A percentile compares a stretch with the other conserved stretches of the same genome.
phyloP scores from a whole-genome alignment of 2,888 invertebrate species.

The Tetheella fluctuosa region DNA sequence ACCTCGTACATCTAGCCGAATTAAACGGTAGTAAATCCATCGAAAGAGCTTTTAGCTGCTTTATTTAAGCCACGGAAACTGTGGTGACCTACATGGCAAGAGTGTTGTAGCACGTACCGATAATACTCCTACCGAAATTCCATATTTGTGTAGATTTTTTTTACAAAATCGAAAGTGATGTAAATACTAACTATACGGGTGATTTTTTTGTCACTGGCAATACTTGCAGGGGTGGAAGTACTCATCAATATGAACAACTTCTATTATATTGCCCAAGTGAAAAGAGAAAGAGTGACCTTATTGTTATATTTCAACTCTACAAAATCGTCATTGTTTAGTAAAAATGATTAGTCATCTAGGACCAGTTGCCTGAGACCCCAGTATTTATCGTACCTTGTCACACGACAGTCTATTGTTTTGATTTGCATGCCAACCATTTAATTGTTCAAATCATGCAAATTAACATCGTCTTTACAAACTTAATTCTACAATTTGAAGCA shows the following conservation, averaged over 20 bases:
- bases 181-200: too few relatives aligned
- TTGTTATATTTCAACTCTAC: too few relatives aligned
- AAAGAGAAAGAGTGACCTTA: too few relatives aligned
- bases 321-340: neutral
- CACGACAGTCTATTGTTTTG: constrained; percentile 64
- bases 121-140: neutral
- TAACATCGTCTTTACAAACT: neutral
- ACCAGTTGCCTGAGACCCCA: too few relatives aligned
- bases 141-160: neutral
- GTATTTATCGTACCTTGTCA: constrained; percentile 59
- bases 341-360: constrained; percentile 15
- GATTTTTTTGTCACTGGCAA: too few relatives aligned
- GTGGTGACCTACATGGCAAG: constrained; percentile 50
- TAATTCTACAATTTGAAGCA: neutral
- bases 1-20: constrained; percentile 65
- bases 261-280: too few relatives aligned
- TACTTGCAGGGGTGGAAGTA: too few relatives aligned
- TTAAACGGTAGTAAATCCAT: constrained; percentile 73
- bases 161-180: too few relatives aligned
- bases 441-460: constrained; percentile 61
- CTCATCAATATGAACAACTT: too few relatives aligned
- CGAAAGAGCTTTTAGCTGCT: constrained; percentile 63
- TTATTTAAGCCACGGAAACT: constrained; percentile 66
- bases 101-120: neutral
- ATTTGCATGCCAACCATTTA: constrained; percentile 67